Conservation (phyloP, 2,888 invertebrate genomes). For the Caprella mutica region DNA sequence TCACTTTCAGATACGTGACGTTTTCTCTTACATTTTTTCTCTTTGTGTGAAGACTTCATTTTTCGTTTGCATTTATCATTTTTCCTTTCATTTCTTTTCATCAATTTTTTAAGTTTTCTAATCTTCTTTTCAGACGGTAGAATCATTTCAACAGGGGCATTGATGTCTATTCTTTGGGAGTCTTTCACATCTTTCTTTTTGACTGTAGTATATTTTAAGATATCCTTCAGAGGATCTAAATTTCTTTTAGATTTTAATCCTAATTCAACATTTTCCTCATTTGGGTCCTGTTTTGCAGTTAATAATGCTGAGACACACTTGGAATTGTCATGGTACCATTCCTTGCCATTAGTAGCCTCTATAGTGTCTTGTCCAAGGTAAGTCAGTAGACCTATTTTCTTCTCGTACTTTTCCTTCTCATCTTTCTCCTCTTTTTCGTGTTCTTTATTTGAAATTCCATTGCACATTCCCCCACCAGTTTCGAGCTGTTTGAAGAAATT, state of each 20-base stretch:
- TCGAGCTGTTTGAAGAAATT: constrained; percentile 81
- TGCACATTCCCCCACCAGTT: constrained; percentile 48
- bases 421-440: constrained; percentile 84
- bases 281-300: constrained; percentile 38
- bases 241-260: constrained; percentile 54
- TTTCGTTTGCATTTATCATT: not conserved
- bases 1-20: constrained; percentile 37
- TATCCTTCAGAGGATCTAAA: constrained; percentile 61
- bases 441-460: constrained; percentile 45
- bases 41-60: not conserved
- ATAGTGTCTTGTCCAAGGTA: constrained; percentile 67
- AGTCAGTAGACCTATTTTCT: constrained; percentile 89
- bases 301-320: constrained; percentile 5
- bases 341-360: constrained; percentile 39
- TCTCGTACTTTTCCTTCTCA: constrained; percentile 92
- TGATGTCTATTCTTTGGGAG: not conserved
- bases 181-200: constrained; percentile 10
- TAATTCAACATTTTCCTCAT: constrained; percentile 47
- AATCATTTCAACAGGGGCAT: not conserved
- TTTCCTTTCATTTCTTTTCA: not conserved
- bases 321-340: not conserved
- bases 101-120: not conserved
- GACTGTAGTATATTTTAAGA: constrained; percentile 49
- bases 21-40: constrained; percentile 25
- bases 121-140: not conserved